Evolutionary conservation across 2,113 vertebrate genomes (phyloP).

Genomic region (Myxocyprinus asiaticus): DNA sequence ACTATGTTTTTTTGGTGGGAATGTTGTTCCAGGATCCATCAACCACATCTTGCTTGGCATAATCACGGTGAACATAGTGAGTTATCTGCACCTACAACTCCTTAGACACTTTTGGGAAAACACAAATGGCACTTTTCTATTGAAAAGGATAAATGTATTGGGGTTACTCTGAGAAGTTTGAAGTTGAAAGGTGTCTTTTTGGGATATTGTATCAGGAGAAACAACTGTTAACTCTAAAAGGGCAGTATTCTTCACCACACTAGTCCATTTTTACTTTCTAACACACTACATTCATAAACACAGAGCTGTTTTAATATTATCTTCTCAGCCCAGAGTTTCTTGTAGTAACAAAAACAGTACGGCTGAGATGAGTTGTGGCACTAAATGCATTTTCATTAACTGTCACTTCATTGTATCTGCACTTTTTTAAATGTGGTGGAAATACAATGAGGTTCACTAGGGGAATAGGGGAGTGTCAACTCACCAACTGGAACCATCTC

Average conservation of each 20-base stretch:
- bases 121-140: neutral
- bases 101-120: neutral
- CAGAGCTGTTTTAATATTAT: neutral
- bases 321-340: neutral
- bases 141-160: neutral
- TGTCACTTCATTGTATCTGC: too few relatives aligned
- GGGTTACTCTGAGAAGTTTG: neutral
- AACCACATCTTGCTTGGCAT: too few relatives aligned
- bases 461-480: constrained; percentile 51
- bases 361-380: too few relatives aligned
- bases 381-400: too few relatives aligned
- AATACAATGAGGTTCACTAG: neutral
- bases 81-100: too few relatives aligned
- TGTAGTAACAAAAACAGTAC: too few relatives aligned
- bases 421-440: neutral
- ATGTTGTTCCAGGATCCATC: too few relatives aligned
- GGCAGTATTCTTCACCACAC: neutral
- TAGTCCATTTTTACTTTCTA: neutral
- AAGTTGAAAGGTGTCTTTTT: neutral
- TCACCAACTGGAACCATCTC: constrained; percentile 81
- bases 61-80: too few relatives aligned
- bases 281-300: neutral
- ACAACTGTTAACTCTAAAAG: neutral
- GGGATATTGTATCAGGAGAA: neutral
- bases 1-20: neutral